Evolutionary conservation across 2,888 invertebrate genomes (phyloP).

Genomic region (Cetonia aurata): DNA sequence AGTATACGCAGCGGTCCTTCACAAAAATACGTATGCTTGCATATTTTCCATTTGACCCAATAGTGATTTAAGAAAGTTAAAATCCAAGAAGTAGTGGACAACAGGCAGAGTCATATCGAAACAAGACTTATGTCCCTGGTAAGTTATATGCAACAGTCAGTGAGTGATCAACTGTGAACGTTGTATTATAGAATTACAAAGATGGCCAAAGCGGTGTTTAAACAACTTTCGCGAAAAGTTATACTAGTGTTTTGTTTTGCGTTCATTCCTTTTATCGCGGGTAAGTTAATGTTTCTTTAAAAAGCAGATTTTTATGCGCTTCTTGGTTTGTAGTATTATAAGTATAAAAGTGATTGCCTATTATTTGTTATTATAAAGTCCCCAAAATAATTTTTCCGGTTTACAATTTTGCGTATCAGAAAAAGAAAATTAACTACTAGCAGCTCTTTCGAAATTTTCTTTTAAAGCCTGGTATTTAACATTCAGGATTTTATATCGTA

Average conservation of each 20-base stretch:
- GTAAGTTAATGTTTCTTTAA: conserved; percentile 35
- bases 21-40: not conserved
- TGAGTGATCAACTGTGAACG: conserved; percentile 44
- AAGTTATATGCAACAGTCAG: conserved; percentile 40
- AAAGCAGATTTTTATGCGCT: not conserved
- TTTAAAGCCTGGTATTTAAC: no score
- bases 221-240: conserved; percentile 37
- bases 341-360: no score
- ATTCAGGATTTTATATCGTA: no score
- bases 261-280: conserved; percentile 27
- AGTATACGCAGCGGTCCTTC: not conserved
- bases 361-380: no score
- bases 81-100: conserved; percentile 44
- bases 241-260: conserved; percentile 35
- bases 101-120: conserved; percentile 38
- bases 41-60: conserved; percentile 43
- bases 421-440: no score
- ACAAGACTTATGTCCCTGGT: conserved; percentile 23
- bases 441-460: no score
- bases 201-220: conserved; percentile 26
- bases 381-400: no score
- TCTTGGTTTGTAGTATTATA: no score
- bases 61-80: conserved; percentile 44
- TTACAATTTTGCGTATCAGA: no score
- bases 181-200: conserved; percentile 29